Base-by-base conservation (phyloP, 2,888 invertebrate genomes). In the Therioaphis trifolii region DNA sequence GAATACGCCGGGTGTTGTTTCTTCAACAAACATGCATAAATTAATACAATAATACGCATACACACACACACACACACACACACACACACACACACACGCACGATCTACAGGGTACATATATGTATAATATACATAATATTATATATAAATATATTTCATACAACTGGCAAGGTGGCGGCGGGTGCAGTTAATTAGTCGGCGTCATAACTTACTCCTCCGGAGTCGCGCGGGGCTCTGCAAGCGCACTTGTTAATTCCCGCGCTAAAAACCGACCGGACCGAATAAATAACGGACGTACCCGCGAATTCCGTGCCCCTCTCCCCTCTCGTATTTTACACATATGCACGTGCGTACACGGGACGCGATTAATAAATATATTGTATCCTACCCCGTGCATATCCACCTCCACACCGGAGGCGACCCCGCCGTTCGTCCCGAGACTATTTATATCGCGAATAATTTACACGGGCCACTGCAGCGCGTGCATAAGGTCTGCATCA, bases 111-210 rank as follows among this genome's bases (percentile, higher is more conserved):
- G 4, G 9, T 15, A 18, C 5, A 18, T 27, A 58, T n/a, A 63
- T 61, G 12, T 61, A 27, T 29, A 58, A 58, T 58, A 24, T 14
- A 24, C 49, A 49, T 49, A 49, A 12, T 46, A 46, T 46, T 46
- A 49, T 49, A 58, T n/a, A n/a, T n/a, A n/a, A n/a, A n/a, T n/a
- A n/a, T n/a, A n/a, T n/a, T n/a, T n/a, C n/a, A 52, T 14, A 46
- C 55, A 29, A 11, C 49, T 1, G 24, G 15, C n/a, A 43, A 27
- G 69, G 58, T 80, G 80, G 71, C 35, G 80, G n/a, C 80, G 80
- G 80, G 71, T 80, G 80, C 71, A 61, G 71, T 80, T 80, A 80
- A 80, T 80, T 80, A 80, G 71, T 29, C 77, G 66, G 21, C 24
- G 79, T 27, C 61, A 76, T 76, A 76, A 76, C 58, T 61, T n/a